Evolutionary conservation across 2,888 invertebrate species (phyloP).

Genomic region (Agapostemon virescens): DNA sequence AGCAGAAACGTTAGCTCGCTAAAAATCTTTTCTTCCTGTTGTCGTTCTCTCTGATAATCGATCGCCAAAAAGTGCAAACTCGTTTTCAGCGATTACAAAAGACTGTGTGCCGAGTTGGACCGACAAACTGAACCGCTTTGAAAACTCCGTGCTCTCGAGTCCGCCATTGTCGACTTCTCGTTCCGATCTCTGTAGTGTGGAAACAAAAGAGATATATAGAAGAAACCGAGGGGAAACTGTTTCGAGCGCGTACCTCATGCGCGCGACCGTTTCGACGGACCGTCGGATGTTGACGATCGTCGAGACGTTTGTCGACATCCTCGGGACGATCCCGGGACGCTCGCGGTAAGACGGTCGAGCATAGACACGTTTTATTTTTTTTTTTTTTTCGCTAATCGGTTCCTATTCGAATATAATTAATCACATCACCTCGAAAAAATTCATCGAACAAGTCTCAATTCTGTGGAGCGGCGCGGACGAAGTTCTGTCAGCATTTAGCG

Average conservation of each 20-base stretch:
- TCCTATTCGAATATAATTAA: slow-evolving; percentile 67
- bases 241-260: slow-evolving; percentile 12
- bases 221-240: slow-evolving; percentile 9
- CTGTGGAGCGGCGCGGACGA: slow-evolving; percentile 75
- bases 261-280: slow-evolving; percentile 51
- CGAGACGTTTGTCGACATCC: slow-evolving; percentile 38
- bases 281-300: slow-evolving; percentile 53
- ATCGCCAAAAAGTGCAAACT: background rate
- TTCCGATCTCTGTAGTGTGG: background rate
- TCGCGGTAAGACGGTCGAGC: slow-evolving; percentile 69
- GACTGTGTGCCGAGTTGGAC: background rate
- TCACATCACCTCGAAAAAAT: slow-evolving; percentile 59
- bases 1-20: background rate
- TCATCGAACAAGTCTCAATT: slow-evolving; percentile 80
- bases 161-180: background rate
- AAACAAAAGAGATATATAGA: no score
- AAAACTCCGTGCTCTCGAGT: background rate
- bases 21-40: background rate
- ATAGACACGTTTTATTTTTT: slow-evolving; percentile 64
- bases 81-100: background rate
- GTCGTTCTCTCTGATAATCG: background rate
- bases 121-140: background rate
- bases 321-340: slow-evolving; percentile 59
- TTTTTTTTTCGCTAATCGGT: slow-evolving; percentile 55
- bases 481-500: slow-evolving; percentile 58